Conservation (phyloP, 1,140 invertebrate genomes). For the Brachionus plicatilis region DNA sequence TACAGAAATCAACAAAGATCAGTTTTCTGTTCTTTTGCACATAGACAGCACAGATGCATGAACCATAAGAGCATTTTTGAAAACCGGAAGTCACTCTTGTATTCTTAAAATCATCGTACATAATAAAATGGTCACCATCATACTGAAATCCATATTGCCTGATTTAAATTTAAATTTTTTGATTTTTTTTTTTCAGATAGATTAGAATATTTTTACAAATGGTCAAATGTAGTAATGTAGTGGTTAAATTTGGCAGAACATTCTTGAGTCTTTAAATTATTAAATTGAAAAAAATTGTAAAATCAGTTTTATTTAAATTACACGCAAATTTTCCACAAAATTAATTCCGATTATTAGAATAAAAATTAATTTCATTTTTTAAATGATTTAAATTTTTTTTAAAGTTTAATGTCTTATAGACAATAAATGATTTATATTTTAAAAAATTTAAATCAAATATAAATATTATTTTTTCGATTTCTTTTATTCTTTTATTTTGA, state of each 20-base stretch:
- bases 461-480: too few species aligned
- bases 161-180: not conserved
- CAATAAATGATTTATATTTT: too few species aligned
- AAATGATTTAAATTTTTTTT: too few species aligned
- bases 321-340: not conserved
- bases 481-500: too few species aligned
- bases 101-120: constrained; percentile 19
- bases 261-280: not conserved
- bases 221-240: not conserved
- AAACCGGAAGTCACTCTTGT: not conserved
- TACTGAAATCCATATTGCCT: not conserved
- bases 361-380: too few species aligned
- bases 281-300: not conserved
- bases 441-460: too few species aligned
- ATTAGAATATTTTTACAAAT: not conserved
- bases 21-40: constrained; percentile 7
- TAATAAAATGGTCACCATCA: constrained; percentile 4
- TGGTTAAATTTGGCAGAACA: not conserved
- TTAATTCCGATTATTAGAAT: too few species aligned
- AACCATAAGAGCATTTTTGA: not conserved
- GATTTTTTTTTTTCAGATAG: not conserved
- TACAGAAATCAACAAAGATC: constrained; percentile 22
- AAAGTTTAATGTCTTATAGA: too few species aligned
- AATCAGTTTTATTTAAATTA: too few species aligned
- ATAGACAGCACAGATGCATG: not conserved